Base-by-base conservation (phyloP, 2,888 invertebrate genomes). In the Liodrosophila aerea region DNA sequence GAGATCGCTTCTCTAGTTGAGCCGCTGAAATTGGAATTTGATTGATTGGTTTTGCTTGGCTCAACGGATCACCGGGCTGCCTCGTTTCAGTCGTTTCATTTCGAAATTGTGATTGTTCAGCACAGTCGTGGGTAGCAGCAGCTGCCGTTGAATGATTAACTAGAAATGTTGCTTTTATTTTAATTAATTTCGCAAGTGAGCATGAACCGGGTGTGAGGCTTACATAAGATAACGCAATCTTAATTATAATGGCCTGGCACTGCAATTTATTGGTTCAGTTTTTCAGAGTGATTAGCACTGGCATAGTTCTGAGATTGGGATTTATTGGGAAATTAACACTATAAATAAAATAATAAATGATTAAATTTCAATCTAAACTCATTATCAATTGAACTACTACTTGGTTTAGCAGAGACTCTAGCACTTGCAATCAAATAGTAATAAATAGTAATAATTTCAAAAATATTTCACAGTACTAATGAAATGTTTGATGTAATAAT, bases 21-120 rank as follows among this genome's bases (percentile, higher is more conserved):
- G 62, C 63, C 39, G 64, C 51, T 68, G 72, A 45, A 71, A n/a
- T 72, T n/a, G n/a, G n/a, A n/a, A n/a, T n/a, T 82, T 78, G 78
- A 78, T 78, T 85, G 78, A 78, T 78, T 78, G 76, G 78, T 22
- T n/a, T 58, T 61, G 44, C 37, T 22, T 47, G 68, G 82, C 85
- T 77, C 75, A 81, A 84, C 64, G 77, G 82, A 75, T 77, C 82
- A 84, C 67, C 27, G 40, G 29, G 22, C 39, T 31, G 46, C 29
- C n/a, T n/a, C n/a, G n/a, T n/a, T n/a, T n/a, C n/a, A 64, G 34
- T 53, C 78, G 65, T 64, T 78, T 85, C 78, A 85, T 85, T 85
- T 82, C 52, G 8, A 82, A 77, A 85, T 78, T 82, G 82, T 77
- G 85, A 78, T 74, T 66, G 76, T 76, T 45, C 63, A 56, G 30